Base-by-base conservation (phyloP, 1,140 invertebrate species). In the Lordiphosa mommai region DNA sequence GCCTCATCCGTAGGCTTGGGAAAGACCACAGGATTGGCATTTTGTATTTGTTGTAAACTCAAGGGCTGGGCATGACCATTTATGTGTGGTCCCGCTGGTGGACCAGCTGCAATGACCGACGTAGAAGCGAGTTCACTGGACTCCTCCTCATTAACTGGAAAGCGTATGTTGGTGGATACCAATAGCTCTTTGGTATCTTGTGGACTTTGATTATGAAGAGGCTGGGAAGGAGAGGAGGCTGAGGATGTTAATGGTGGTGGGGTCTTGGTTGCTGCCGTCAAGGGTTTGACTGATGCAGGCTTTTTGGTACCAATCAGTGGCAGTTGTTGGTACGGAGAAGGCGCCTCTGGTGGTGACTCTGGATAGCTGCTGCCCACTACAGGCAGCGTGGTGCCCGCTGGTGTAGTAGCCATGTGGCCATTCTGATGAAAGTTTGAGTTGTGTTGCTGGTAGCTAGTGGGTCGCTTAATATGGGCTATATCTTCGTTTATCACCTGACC, bases 401-500 rank as follows among this genome's bases (percentile, higher is more conserved):
- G 60, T 12, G 61, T 29, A 13, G 29, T 27, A 8, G 38, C 61
- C 4, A 51, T 52, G 50, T 79, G 66, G 10, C 59, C 59, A 16
- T 65, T 72, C 29, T 69, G 66, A 13, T 86, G 82, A 59, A 86
- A 86, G 20, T 74, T 67, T 0, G 61, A 66, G 32, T 57, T 77
- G 1, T 56, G 41, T 32, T 65, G 61, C 37, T 80, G 61, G n/a
- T 71, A 53, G 16, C 9, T 60, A 10, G 20, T 43, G 1, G 57
- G 52, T 0, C 37, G 40, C 12, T 43, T 43, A 7, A 87, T 68
- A 37, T 58, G 72, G 30, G 49, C 73, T 3, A 88, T 88, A 3
- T 88, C 86, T 43, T 88, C 87, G 23, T 65, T 88, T 16, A 88
- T 88, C 9, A 88, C 87, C n/a, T 87, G 86, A 4, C 87, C 86